Percentiles rank a stretch among this genome's conserved stretches.
Evolutionary conservation across 1,140 invertebrate genomes (phyloP).

Genomic region (Philopotamus ludificatus): DNA sequence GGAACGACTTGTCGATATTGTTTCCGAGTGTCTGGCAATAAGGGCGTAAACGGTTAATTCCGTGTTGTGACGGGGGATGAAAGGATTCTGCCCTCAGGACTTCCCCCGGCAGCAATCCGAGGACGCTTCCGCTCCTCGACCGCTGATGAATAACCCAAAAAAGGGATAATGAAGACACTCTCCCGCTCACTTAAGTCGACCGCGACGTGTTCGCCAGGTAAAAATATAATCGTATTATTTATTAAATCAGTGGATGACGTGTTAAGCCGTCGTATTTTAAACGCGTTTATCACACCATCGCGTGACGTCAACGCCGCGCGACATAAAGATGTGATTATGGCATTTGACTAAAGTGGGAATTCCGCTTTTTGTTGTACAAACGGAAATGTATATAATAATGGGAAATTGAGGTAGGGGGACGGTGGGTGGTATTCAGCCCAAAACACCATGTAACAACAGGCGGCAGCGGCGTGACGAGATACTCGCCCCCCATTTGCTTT

Average conservation of each 20-base stretch:
- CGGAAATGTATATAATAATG: constrained; percentile 13
- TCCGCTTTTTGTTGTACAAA: constrained; percentile 12
- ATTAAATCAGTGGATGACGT: background rate
- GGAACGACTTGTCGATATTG: constrained; percentile 22
- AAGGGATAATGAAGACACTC: background rate
- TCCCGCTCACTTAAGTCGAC: background rate
- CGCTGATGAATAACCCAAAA: background rate
- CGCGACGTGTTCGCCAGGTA: background rate
- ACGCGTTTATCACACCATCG: background rate
- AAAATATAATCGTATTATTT: background rate
- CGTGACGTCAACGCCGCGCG: background rate
- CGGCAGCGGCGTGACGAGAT: constrained; percentile 13
- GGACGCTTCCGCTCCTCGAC: background rate
- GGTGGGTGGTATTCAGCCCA: constrained; percentile 5
- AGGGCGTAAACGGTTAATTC: constrained; percentile 21
- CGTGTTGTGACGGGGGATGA: background rate
- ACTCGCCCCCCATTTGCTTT: background rate
- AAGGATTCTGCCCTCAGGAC: background rate
- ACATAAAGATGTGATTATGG: background rate
- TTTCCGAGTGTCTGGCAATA: constrained; percentile 15
- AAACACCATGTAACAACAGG: constrained; percentile 8
- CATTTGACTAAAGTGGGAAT: background rate
- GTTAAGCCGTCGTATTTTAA: background rate
- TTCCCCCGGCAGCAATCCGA: background rate
- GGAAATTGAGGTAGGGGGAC: background rate